Evolutionary conservation across 2,888 invertebrate genomes (phyloP).

Genomic region (Cheilosia variabilis): DNA sequence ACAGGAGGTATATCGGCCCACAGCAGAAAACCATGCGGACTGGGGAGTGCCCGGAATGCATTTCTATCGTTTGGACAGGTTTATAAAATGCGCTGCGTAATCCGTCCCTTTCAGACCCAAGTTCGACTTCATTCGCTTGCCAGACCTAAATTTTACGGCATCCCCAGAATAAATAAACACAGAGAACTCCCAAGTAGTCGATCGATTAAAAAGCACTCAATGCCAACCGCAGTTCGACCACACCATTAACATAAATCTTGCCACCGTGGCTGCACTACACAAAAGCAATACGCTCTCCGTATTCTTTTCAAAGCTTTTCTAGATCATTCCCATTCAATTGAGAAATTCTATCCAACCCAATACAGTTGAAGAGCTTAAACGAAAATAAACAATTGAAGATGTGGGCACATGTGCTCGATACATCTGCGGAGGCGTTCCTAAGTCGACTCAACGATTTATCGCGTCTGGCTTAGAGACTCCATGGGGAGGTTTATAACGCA

Average conservation of each 20-base stretch:
- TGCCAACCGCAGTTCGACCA: conserved; percentile 4
- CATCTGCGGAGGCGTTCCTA: conserved; percentile 13
- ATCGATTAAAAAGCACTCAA: no score
- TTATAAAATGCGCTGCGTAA: no score
- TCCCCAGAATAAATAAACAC: no score
- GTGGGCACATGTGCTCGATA: conserved; percentile 1
- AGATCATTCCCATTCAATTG: background rate
- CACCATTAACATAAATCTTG: conserved; percentile 27
- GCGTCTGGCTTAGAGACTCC: background rate
- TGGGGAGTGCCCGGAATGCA: no score
- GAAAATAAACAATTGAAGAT: conserved; percentile 29
- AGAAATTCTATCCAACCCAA: conserved; percentile 14
- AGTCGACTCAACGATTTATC: conserved; percentile 31
- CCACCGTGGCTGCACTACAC: background rate
- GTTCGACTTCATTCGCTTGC: no score
- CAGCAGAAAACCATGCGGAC: no score
- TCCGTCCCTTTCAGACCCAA: no score
- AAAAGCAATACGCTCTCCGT: background rate
- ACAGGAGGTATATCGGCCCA: no score
- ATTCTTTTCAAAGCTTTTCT: conserved; percentile 14
- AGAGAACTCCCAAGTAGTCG: no score
- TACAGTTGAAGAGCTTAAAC: conserved; percentile 15
- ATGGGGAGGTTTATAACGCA: background rate
- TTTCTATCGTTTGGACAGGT: no score
- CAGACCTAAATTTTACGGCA: no score